Conservation (phyloP, 2,113 vertebrate species). For the Myrmecophaga tridactyla region DNA sequence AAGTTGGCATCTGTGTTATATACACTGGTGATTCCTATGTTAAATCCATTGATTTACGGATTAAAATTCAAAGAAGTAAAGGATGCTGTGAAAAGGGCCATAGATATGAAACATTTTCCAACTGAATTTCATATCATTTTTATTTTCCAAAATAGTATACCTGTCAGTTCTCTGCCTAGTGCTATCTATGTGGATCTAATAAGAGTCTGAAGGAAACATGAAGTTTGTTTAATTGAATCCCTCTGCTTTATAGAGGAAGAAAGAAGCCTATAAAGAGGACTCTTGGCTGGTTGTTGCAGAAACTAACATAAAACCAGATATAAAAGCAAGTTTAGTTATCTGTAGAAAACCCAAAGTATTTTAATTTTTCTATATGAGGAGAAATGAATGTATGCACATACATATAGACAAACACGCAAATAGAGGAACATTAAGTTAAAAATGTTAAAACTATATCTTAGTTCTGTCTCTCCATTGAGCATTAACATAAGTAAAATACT, state of each 20-base stretch:
- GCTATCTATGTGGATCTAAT: not conserved
- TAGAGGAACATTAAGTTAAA: not conserved
- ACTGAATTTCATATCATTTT: not conserved
- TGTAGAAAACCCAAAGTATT: not conserved
- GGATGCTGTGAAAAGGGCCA: slow-evolving; percentile 45
- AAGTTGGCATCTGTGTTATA: slow-evolving; percentile 77
- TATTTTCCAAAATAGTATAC: accelerated
- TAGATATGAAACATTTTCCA: not conserved
- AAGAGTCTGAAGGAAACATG: not conserved
- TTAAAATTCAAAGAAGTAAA: slow-evolving; percentile 78
- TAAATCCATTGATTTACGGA: slow-evolving; percentile 80
- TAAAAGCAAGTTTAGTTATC: not conserved
- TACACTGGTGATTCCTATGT: slow-evolving; percentile 73
- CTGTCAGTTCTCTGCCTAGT: not conserved
- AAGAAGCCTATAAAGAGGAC: not conserved
- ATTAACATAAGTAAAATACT: not conserved
- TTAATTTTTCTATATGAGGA: not conserved
- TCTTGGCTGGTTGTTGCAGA: not conserved
- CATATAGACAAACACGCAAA: not conserved
- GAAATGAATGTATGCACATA: not conserved
- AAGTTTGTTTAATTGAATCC: not conserved
- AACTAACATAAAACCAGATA: not conserved
- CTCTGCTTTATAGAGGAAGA: not conserved
- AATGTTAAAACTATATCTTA: not conserved
- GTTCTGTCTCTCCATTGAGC: not conserved